These are phyloP conservation scores for Anthrax anthrax DNA, from an alignment of 2,888 invertebrate species.

Conservation along the genomic window DNA sequence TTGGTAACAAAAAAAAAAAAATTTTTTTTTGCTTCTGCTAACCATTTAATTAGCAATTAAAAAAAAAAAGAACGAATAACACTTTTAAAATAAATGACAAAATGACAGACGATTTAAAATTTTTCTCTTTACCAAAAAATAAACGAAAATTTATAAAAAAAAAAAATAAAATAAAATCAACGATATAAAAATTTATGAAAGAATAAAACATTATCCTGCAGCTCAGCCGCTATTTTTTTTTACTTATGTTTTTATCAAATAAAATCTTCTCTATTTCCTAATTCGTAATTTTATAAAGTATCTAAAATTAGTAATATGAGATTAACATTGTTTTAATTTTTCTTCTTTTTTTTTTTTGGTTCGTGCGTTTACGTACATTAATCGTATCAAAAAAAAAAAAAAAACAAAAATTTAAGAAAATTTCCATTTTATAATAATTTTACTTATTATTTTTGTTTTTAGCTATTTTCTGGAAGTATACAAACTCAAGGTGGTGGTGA, in stretches of 20 bases:
- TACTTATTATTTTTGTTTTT: not conserved
- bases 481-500: conserved; percentile 40
- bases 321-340: too few relatives aligned
- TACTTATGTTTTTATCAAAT: not conserved
- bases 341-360: not conserved
- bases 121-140: too few relatives aligned
- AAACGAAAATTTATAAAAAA: conserved; percentile 5
- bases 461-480: conserved; percentile 70
- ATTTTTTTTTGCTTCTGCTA: too few relatives aligned
- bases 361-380: not conserved
- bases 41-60: too few relatives aligned
- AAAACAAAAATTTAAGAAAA: not conserved
- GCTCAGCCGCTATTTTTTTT: conserved; percentile 10
- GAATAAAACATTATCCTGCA: conserved; percentile 7
- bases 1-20: too few relatives aligned
- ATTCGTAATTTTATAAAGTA: too few relatives aligned
- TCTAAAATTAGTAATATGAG: too few relatives aligned
- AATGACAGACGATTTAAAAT: conserved; percentile 16
- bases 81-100: conserved; percentile 8
- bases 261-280: too few relatives aligned
- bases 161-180: not conserved
- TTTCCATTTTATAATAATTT: not conserved
- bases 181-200: not conserved
- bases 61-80: too few relatives aligned
- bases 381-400: not conserved